These are phyloP conservation scores for Felis chaus DNA, from an alignment of 2,113 vertebrate species.

Conservation along the genomic window DNA sequence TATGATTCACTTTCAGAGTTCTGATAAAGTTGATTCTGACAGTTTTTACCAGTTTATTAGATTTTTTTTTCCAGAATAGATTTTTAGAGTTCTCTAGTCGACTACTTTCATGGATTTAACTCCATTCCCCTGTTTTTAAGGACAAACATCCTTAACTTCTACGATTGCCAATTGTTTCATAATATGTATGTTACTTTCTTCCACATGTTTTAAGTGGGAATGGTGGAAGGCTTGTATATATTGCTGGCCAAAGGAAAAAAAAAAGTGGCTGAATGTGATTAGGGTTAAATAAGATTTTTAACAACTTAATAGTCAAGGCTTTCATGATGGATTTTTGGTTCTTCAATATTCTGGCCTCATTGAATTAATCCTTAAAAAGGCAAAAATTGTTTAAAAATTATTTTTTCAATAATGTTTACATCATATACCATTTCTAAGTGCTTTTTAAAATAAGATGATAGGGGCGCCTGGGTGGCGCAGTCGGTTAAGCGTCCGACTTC, in stretches of 20 bases:
- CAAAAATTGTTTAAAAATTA: not conserved
- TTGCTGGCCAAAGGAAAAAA: not conserved
- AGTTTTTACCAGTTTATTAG: not conserved
- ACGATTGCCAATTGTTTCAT: not conserved
- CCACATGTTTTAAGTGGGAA: not conserved
- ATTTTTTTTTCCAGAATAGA: not conserved
- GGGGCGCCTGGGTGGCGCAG: too few species aligned
- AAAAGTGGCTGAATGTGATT: not conserved
- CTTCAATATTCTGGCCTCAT: not conserved
- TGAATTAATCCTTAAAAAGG: not conserved
- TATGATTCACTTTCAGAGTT: not conserved
- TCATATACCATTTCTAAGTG: not conserved
- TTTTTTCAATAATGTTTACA: not conserved
- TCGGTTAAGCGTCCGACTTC: too few species aligned
- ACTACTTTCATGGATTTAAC: not conserved
- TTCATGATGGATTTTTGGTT: not conserved
- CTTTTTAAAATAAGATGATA: not conserved
- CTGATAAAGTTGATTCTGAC: not conserved
- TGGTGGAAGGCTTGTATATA: not conserved
- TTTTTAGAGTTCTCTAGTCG: not conserved
- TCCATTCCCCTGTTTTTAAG: not conserved
- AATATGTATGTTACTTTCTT: not conserved
- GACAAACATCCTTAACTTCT: not conserved
- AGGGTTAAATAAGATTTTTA: not conserved
- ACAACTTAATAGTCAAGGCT: not conserved